Evolutionary conservation across 2,888 invertebrate species (phyloP), one percentile per base, ranked within the genome.

Genomic region (Boloria selene): DNA sequence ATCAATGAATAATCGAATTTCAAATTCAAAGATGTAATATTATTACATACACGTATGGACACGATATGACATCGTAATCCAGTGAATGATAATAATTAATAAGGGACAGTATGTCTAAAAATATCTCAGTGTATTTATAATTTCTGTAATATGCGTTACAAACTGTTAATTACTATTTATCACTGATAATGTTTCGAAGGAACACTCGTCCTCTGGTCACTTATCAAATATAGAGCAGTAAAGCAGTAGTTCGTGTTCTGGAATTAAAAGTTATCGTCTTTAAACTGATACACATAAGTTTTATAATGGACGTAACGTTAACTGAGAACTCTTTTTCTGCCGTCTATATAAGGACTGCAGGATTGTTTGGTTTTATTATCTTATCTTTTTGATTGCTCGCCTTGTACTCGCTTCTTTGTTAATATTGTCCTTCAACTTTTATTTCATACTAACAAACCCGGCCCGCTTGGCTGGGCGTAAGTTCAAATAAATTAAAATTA

Each of bases 401-500:
- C 63, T 65, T 70, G 67, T 65, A 22, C 56, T 61, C 54, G 45
- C 58, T 54, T 63, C 67, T 65, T 65, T 67, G 65, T 70, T 64
- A 53, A 50, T 54, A 53, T 31, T 64, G 65, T 60, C 70, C 69
- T 67, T 65, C 69, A 70, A 62, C 60, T 64, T 60, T 22, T 61
- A 63, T 65, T 52, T 63, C 59, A 68, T 68, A 62, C 22, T 22
- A 22, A 3, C 22, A 3, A 22, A 22, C 22, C 22, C 22, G n/a
- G 22, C 22, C 22, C 22, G 22, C 22, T 22, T 22, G 2, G 22
- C 22, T 22, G 22, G 22, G 22, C 3, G 22, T 22, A 22, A 2
- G 22, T 22, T 22, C 1, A 22, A 22, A 22, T 22, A 22, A 22
- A 22, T 22, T 22, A 3, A n/a, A n/a, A n/a, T n/a, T n/a, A n/a